These are phyloP conservation scores for Chondrilla cf. caribensis DNA, from an alignment of 37 sponge, comb jelly and placozoan species.

Conservation along the genomic window DNA sequence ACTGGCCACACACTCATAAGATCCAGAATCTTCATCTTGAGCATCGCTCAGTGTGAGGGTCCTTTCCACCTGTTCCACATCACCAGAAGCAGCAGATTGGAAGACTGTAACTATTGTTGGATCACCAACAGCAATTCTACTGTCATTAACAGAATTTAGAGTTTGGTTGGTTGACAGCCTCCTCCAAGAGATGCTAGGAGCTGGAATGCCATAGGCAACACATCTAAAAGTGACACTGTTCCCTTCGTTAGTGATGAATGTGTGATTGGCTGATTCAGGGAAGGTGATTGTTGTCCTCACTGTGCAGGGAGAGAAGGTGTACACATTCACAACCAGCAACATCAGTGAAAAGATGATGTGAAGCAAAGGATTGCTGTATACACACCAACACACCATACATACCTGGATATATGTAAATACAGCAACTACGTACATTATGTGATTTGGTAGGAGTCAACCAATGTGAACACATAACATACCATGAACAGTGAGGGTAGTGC, in stretches of 20 bases:
- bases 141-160: too few species aligned
- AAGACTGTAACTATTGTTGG: not conserved
- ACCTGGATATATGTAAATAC: too few species aligned
- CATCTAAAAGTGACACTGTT: conserved; percentile 16
- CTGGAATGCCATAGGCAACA: conserved; percentile 35
- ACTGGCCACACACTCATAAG: conserved; percentile 29
- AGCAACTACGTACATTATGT: too few species aligned
- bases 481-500: not conserved
- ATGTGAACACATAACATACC: too few species aligned
- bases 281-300: conserved; percentile 4
- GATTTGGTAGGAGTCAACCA: too few species aligned
- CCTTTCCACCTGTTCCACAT: not conserved
- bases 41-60: not conserved
- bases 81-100: not conserved
- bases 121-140: not conserved
- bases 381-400: too few species aligned
- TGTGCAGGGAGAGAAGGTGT: not conserved
- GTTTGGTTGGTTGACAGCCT: not conserved
- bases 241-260: not conserved
- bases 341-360: not conserved
- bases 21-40: conserved; percentile 34
- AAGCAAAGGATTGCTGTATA: not conserved
- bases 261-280: not conserved
- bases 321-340: not conserved
- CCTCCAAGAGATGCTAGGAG: conserved; percentile 38